Conservation (phyloP, 2,888 invertebrate species). For the Anagyrus pseudococci region DNA sequence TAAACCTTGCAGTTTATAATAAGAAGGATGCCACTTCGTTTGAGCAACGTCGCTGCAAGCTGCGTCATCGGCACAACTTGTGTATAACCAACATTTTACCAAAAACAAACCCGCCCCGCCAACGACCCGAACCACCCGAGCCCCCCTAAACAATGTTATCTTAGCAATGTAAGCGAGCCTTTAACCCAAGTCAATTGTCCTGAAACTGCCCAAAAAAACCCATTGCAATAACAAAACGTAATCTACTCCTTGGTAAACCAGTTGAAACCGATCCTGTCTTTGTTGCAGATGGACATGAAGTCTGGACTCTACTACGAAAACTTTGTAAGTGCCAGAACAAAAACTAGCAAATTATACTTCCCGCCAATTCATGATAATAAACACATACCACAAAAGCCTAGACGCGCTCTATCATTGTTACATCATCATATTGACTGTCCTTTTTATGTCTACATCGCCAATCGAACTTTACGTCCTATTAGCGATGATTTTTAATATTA, state of each 20-base stretch:
- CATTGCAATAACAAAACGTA: slow-evolving; percentile 41
- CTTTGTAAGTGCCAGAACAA: slow-evolving; percentile 80
- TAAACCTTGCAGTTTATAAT: slow-evolving; percentile 58
- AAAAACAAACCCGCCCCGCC: no score
- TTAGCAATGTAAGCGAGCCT: slow-evolving; percentile 42
- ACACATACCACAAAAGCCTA: slow-evolving; percentile 1
- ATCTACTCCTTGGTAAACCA: slow-evolving; percentile 53
- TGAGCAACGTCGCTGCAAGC: slow-evolving; percentile 61
- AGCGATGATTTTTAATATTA: not conserved
- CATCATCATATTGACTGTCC: slow-evolving; percentile 22
- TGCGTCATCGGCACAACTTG: slow-evolving; percentile 63
- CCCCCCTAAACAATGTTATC: slow-evolving; percentile 34
- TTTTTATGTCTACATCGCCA: slow-evolving; percentile 15
- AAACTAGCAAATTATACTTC: slow-evolving; percentile 32
- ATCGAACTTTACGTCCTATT: not conserved
- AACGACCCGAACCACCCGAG: slow-evolving; percentile 41
- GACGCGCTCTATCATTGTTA: slow-evolving; percentile 25
- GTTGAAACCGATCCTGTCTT: slow-evolving; percentile 61
- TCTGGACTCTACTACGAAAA: slow-evolving; percentile 96
- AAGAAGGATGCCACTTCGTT: slow-evolving; percentile 58
- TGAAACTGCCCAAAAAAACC: no score
- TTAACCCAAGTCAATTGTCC: slow-evolving; percentile 41
- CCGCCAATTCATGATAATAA: slow-evolving; percentile 14
- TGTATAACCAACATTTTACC: slow-evolving; percentile 32
- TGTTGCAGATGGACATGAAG: slow-evolving; percentile 95